phyloP scores from a whole-genome alignment of 2,797 vertebrate species.

The Novumbra hubbsi region DNA sequence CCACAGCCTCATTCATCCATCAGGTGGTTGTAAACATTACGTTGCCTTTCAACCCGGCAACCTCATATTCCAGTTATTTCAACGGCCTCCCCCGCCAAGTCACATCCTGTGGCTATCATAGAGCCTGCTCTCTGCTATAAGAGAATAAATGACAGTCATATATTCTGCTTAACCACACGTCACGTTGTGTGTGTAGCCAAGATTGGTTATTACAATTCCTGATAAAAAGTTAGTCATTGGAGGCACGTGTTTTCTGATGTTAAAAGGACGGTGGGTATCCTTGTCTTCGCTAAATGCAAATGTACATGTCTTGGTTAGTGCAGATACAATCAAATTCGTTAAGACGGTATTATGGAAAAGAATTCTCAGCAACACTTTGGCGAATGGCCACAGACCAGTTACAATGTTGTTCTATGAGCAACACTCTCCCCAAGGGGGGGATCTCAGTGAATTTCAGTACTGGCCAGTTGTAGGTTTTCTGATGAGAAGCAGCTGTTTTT shows the following conservation, averaged over 20 bases:
- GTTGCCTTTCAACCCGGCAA: neutral
- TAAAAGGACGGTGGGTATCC: conserved; percentile 3
- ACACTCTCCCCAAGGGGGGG: conserved; percentile 34
- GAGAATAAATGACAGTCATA: conserved; percentile 23
- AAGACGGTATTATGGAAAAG: conserved; percentile 27
- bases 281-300: conserved; percentile 18
- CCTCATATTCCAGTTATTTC: neutral
- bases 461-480: conserved; percentile 35
- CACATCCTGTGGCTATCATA: neutral
- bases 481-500: conserved; percentile 67
- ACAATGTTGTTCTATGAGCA: conserved; percentile 44
- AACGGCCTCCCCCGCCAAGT: neutral
- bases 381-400: conserved; percentile 34
- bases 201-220: conserved; percentile 21
- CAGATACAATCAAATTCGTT: neutral
- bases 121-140: neutral
- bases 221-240: conserved; percentile 41
- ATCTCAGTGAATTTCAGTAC: conserved; percentile 48
- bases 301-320: conserved; percentile 24
- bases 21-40: neutral
- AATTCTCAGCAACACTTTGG: conserved; percentile 29
- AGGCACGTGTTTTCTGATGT: conserved; percentile 23
- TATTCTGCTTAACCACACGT: conserved; percentile 24
- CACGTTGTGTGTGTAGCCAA: conserved; percentile 19
- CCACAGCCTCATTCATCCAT: neutral